Percentiles rank a stretch among this genome's conserved stretches.
Conservation (phyloP, 2,797 vertebrate species). For the Rhinichthys osculus region DNA sequence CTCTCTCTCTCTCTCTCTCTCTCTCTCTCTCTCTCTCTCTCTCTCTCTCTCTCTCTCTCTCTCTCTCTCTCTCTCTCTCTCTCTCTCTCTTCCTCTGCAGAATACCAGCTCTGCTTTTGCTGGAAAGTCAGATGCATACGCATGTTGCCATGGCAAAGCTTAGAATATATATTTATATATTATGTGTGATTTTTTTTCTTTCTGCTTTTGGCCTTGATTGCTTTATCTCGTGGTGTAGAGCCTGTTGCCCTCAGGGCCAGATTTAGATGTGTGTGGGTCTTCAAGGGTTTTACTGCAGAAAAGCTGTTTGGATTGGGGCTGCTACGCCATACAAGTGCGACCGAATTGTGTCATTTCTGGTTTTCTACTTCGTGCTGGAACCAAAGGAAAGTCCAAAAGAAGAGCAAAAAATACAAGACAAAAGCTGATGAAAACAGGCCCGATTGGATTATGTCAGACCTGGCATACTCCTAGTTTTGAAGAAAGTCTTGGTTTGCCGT, state of each 20-base stretch:
- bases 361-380: slow-evolving; percentile 82
- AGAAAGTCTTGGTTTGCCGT: slow-evolving; percentile 79
- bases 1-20: too few species aligned
- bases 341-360: slow-evolving; percentile 87
- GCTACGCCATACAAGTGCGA: slow-evolving; percentile 81
- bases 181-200: slow-evolving; percentile 25
- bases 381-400: slow-evolving; percentile 85
- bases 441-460: slow-evolving; percentile 87
- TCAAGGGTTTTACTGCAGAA: slow-evolving; percentile 84
- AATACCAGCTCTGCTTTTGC: slow-evolving; percentile 42
- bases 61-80: too few species aligned
- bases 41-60: too few species aligned
- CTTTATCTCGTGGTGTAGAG: slow-evolving; percentile 82
- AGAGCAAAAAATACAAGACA: slow-evolving; percentile 82
- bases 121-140: slow-evolving; percentile 40
- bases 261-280: slow-evolving; percentile 89
- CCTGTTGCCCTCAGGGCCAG: slow-evolving; percentile 84
- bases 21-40: background rate
- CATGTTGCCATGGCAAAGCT: slow-evolving; percentile 80
- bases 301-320: slow-evolving; percentile 83
- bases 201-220: slow-evolving; percentile 79
- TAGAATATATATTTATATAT: slow-evolving; percentile 79
- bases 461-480: slow-evolving; percentile 80
- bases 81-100: slow-evolving; percentile 4
- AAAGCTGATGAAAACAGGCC: slow-evolving; percentile 84